Conservation (phyloP, 35 echinoderm and acorn worm genomes). For the Stichopus chloronotus region DNA sequence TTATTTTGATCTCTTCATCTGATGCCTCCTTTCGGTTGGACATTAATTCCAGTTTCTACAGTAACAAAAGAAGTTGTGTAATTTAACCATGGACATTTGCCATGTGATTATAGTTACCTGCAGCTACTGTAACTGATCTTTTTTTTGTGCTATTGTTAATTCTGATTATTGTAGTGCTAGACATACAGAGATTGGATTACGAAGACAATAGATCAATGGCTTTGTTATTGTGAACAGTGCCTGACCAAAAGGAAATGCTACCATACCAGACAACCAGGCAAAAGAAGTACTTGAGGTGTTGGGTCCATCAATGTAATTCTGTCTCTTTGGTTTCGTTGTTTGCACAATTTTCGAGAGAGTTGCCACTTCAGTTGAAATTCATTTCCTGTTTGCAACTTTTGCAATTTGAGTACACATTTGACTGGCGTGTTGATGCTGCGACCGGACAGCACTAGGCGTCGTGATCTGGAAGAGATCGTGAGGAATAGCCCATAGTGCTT, state of each 20-base stretch:
- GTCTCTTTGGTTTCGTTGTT: neutral
- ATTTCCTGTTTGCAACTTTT: neutral
- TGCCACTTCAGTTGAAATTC: neutral
- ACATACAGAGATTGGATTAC: neutral
- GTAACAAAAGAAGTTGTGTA: neutral
- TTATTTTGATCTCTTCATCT: too few relatives aligned
- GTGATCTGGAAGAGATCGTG: too few relatives aligned
- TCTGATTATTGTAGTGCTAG: too few relatives aligned
- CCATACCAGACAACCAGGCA: neutral
- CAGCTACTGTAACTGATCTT: neutral
- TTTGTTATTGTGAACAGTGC: neutral
- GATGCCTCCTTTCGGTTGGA: neutral
- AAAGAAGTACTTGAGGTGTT: slow-evolving; percentile 25
- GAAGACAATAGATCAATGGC: neutral
- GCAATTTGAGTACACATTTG: neutral
- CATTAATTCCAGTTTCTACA: slow-evolving; percentile 30
- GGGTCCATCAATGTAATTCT: slow-evolving; percentile 18
- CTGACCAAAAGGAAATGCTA: neutral
- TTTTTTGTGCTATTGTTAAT: neutral
- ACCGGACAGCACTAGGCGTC: too few relatives aligned
- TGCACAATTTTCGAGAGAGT: neutral
- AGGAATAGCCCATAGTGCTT: too few relatives aligned
- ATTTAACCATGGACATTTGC: neutral
- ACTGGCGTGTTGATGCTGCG: neutral
- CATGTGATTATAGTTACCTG: neutral